Conservation (phyloP, 2,797 vertebrate species). For the Poeciliopsis gracilis region DNA sequence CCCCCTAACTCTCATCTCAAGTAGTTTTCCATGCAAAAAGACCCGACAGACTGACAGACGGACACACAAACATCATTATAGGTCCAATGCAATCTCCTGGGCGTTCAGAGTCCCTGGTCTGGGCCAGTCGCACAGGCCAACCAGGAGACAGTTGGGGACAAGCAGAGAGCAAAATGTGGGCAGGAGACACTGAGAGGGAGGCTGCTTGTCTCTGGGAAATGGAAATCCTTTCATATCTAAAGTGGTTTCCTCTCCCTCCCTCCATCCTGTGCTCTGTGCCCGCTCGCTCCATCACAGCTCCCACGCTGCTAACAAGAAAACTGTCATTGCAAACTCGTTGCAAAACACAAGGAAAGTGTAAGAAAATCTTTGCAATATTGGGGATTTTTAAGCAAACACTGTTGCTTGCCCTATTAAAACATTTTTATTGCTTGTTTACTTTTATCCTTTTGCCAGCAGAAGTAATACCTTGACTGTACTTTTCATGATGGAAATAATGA, state of each 20-base stretch:
- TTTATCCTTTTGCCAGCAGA: neutral
- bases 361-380: constrained; percentile 12
- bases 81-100: constrained; percentile 68
- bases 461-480: neutral
- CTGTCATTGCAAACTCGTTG: constrained; percentile 46
- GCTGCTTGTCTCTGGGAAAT: constrained; percentile 87
- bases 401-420: neutral
- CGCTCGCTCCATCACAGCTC: constrained; percentile 63
- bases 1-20: neutral
- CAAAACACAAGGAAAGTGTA: constrained; percentile 23
- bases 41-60: constrained; percentile 27
- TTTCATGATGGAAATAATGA: constrained; percentile 6
- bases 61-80: constrained; percentile 20
- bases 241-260: constrained; percentile 86
- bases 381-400: neutral
- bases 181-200: constrained; percentile 64
- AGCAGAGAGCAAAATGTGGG: constrained; percentile 14
- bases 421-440: neutral
- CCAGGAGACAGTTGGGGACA: constrained; percentile 23
- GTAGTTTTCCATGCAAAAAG: constrained; percentile 24
- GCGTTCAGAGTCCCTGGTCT: constrained; percentile 71
- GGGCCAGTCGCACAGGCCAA: constrained; percentile 71
- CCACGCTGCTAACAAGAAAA: constrained; percentile 65
- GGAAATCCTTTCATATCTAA: constrained; percentile 86
- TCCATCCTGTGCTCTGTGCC: constrained; percentile 58